Evolutionary conservation across 2,797 vertebrate genomes (phyloP).

Genomic region (Amphiprion clarkii): DNA sequence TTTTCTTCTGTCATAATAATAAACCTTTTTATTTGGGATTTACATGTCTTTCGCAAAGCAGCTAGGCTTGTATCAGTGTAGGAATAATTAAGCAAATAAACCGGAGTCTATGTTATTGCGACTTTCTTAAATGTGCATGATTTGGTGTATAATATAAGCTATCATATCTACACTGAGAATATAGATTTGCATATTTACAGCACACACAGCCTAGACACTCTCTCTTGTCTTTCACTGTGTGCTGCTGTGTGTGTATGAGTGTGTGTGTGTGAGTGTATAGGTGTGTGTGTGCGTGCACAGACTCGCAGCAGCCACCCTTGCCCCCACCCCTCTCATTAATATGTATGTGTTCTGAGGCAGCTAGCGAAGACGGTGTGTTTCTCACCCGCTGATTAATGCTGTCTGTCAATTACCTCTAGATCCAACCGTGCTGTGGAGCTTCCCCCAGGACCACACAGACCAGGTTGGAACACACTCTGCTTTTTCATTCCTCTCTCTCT

Average conservation of each 20-base stretch:
- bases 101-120: constrained; percentile 48
- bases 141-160: constrained; percentile 72
- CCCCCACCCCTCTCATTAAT: constrained; percentile 92
- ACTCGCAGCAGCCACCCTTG: constrained; percentile 85
- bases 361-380: constrained; percentile 86
- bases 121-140: constrained; percentile 69
- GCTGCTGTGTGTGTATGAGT: constrained; percentile 9
- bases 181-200: constrained; percentile 82
- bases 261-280: constrained; percentile 36
- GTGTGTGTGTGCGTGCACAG: constrained; percentile 74
- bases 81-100: constrained; percentile 74
- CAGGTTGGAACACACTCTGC: constrained; percentile 95
- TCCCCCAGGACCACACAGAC: constrained; percentile 98
- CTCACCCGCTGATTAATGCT: constrained; percentile 94
- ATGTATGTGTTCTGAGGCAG: constrained; percentile 94
- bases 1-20: constrained; percentile 34
- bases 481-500: constrained; percentile 68
- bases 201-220: constrained; percentile 61
- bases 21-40: constrained; percentile 44
- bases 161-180: constrained; percentile 78
- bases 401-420: constrained; percentile 99
- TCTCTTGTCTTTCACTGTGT: constrained; percentile 70
- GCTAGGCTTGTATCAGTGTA: constrained; percentile 44
- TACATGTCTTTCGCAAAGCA: constrained; percentile 45
- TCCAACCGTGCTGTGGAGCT: constrained; percentile 99